A percentile compares a stretch with the other conserved stretches of the same genome.
Evolutionary conservation across 2,888 invertebrate genomes (phyloP).

Genomic region (Caenorhabditis sp.): DNA sequence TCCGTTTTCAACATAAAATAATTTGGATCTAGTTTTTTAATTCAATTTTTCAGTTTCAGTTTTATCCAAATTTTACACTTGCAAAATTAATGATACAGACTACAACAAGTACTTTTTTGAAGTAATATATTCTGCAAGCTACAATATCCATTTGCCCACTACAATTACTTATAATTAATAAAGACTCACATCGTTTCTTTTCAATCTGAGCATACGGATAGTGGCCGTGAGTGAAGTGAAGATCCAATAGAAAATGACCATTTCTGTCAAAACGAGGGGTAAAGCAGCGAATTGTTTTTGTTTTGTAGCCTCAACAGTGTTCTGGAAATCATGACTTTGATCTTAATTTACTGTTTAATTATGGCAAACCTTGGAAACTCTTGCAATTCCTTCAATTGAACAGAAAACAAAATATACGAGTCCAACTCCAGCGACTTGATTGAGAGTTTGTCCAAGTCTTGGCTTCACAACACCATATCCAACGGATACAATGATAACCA

Average conservation of each 20-base stretch:
- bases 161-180: no score
- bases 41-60: no score
- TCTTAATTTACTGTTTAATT: neutral
- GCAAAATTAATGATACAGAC: no score
- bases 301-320: constrained; percentile 74
- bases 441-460: constrained; percentile 85
- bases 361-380: constrained; percentile 76
- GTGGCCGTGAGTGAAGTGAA: constrained; percentile 82
- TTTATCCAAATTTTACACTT: no score
- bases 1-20: no score
- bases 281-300: constrained; percentile 82
- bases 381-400: constrained; percentile 85
- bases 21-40: no score
- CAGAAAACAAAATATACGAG: constrained; percentile 84
- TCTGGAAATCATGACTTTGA: constrained; percentile 37
- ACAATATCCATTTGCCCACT: no score
- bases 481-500: constrained; percentile 90
- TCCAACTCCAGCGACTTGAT: constrained; percentile 86
- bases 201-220: constrained; percentile 84
- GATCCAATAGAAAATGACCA: constrained; percentile 82
- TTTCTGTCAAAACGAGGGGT: constrained; percentile 84
- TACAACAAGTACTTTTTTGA: no score
- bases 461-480: constrained; percentile 96
- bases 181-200: constrained; percentile 82
- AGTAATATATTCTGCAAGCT: no score